Percentiles rank a stretch among this genome's conserved stretches.
Evolutionary conservation across 2,888 invertebrate species (phyloP).

Genomic region (Beris morrisii): DNA sequence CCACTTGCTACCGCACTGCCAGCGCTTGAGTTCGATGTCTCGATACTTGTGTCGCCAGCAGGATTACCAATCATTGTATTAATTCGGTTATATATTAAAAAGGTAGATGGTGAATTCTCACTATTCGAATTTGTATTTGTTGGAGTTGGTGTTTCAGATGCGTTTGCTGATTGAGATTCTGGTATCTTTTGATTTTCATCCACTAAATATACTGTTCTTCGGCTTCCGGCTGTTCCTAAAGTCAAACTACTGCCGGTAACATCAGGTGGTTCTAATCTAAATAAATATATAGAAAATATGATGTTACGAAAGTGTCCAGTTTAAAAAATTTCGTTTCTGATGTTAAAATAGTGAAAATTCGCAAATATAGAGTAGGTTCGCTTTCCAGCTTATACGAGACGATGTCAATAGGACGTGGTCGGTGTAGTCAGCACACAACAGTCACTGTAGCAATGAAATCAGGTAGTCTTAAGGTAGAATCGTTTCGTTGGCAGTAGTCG

Average conservation of each 20-base stretch:
- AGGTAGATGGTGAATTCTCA: conserved; percentile 61
- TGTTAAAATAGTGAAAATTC: background rate
- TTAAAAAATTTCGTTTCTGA: background rate
- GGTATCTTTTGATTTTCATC: conserved; percentile 64
- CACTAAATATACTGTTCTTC: conserved; percentile 79
- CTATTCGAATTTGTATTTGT: conserved; percentile 39
- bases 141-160: conserved; percentile 55
- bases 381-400: too few relatives aligned
- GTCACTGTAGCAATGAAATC: too few relatives aligned
- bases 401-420: too few relatives aligned
- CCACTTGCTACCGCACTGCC: conserved; percentile 8
- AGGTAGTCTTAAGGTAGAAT: too few relatives aligned
- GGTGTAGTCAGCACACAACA: too few relatives aligned
- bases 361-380: too few relatives aligned
- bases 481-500: too few relatives aligned
- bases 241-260: conserved; percentile 62
- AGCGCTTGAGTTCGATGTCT: conserved; percentile 44
- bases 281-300: conserved; percentile 32
- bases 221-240: conserved; percentile 78
- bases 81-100: conserved; percentile 75
- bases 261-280: conserved; percentile 55
- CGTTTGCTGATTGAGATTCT: conserved; percentile 51
- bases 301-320: background rate
- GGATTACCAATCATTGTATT: conserved; percentile 68
- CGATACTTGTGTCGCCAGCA: conserved; percentile 49